phyloP scores from a whole-genome alignment of 2,888 invertebrate species.

The Heliconius cydno region DNA sequence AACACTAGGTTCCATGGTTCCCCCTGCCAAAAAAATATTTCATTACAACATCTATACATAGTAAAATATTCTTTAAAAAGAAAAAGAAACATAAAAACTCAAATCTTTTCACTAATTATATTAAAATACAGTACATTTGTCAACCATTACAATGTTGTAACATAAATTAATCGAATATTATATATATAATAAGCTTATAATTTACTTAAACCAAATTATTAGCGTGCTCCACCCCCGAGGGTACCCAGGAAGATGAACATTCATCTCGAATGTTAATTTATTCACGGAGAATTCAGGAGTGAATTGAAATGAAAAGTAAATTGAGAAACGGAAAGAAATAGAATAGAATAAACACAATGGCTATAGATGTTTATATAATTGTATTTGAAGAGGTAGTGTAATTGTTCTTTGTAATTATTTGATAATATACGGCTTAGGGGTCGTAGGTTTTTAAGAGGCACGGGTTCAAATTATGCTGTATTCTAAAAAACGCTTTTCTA shows the following conservation, averaged over 20 bases:
- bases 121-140: not conserved
- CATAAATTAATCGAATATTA: slow-evolving; percentile 31
- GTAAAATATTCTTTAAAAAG: no score
- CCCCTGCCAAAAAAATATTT: no score
- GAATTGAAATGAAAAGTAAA: slow-evolving; percentile 21
- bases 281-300: slow-evolving; percentile 18
- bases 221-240: slow-evolving; percentile 23
- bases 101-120: no score
- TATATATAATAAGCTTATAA: slow-evolving; percentile 39
- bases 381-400: not conserved
- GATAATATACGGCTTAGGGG: no score
- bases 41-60: no score
- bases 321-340: slow-evolving; percentile 12
- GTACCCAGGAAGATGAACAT: slow-evolving; percentile 29
- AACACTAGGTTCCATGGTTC: no score
- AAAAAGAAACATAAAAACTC: no score
- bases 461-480: no score
- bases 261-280: slow-evolving; percentile 34
- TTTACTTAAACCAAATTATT: slow-evolving; percentile 38
- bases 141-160: not conserved
- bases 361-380: not conserved
- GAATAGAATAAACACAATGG: not conserved
- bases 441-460: no score
- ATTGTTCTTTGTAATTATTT: not conserved
- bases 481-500: no score